Conservation (phyloP, 1,140 invertebrate species). For the Fopius arisanus region DNA sequence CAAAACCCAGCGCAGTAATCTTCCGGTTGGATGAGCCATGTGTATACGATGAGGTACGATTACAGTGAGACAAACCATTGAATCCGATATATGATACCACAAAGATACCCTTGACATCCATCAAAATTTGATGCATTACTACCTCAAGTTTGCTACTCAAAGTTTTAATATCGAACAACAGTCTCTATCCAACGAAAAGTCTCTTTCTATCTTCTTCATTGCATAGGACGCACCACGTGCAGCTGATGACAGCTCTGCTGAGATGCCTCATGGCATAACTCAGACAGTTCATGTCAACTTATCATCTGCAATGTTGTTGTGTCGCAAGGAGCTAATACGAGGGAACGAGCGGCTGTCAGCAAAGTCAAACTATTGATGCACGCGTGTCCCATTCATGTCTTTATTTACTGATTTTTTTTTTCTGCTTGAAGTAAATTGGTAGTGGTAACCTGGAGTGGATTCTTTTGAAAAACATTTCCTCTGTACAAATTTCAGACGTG, state of each 20-base stretch:
- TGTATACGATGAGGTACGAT: not conserved
- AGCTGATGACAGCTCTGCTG: not conserved
- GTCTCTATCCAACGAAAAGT: not conserved
- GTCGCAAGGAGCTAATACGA: not conserved
- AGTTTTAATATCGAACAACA: not conserved
- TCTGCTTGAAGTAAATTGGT: too few relatives aligned
- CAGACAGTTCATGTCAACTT: conserved; percentile 22
- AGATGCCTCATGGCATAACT: not conserved
- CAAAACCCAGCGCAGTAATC: not conserved
- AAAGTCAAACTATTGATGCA: not conserved
- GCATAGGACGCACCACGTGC: not conserved
- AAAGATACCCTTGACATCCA: not conserved
- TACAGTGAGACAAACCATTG: not conserved
- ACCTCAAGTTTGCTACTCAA: not conserved
- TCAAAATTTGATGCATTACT: not conserved
- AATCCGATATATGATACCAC: not conserved
- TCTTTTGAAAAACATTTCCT: not conserved
- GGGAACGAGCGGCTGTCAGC: not conserved
- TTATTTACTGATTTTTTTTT: not conserved
- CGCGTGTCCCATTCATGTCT: not conserved
- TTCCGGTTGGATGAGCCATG: not conserved
- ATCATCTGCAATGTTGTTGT: conserved; percentile 12
- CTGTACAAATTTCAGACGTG: not conserved
- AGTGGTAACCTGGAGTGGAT: too few relatives aligned
- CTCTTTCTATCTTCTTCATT: not conserved